Evolutionary conservation across 1,140 invertebrate genomes (phyloP).

Genomic region (Ridgeia piscesae): DNA sequence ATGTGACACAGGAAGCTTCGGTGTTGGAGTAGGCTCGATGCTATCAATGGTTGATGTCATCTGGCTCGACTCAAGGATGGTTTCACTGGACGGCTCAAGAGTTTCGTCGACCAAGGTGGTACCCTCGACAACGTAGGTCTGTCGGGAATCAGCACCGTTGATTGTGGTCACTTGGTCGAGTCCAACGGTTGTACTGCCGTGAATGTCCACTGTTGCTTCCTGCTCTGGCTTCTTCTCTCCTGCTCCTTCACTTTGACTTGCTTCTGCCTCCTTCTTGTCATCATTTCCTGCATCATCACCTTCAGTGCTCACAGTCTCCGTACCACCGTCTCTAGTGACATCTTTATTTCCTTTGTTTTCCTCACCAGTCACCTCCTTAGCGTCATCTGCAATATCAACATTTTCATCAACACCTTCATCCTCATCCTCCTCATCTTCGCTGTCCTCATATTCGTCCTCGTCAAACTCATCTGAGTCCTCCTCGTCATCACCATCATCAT

Average conservation of each 20-base stretch:
- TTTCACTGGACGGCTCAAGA: neutral
- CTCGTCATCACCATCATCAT: neutral
- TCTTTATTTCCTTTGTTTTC: neutral
- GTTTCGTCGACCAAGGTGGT: neutral
- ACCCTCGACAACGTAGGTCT: neutral
- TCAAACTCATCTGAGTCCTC: neutral
- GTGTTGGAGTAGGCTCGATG: neutral
- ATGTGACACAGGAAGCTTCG: neutral
- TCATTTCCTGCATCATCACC: neutral
- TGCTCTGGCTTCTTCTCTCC: neutral
- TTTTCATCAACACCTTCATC: neutral
- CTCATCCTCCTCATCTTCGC: neutral
- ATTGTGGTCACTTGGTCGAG: neutral
- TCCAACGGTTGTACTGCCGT: neutral
- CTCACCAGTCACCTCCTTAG: neutral
- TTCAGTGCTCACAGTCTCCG: neutral
- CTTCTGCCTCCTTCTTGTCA: neutral
- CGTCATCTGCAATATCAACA: neutral
- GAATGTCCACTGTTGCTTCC: neutral
- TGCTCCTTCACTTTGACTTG: too few relatives aligned
- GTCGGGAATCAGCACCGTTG: neutral
- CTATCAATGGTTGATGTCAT: neutral
- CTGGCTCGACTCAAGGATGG: neutral
- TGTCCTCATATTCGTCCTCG: neutral
- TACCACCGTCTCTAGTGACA: too few relatives aligned